Evolutionary conservation across 2,888 invertebrate genomes (phyloP).

Genomic region (Aleiodes testaceus): DNA sequence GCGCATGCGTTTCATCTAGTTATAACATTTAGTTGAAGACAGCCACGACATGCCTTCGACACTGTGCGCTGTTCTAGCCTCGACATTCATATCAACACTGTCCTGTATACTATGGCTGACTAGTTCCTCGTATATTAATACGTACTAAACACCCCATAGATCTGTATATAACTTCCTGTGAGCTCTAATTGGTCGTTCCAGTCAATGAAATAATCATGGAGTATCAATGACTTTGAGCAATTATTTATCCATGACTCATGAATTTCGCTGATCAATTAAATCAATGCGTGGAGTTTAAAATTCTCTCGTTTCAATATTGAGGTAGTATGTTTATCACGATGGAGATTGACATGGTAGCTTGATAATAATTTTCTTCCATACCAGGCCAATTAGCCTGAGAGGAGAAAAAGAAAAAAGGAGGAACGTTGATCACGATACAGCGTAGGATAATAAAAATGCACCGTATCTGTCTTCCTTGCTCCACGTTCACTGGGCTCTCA

Average conservation of each 20-base stretch:
- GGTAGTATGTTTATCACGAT: conserved; percentile 13
- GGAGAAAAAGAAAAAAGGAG: neutral
- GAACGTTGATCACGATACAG: conserved; percentile 5
- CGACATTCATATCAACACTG: conserved; percentile 44
- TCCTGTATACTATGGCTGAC: conserved; percentile 59
- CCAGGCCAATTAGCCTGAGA: conserved; percentile 40
- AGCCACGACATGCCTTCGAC: conserved; percentile 64
- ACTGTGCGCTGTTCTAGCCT: conserved; percentile 46
- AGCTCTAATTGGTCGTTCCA: conserved; percentile 57
- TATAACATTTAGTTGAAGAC: conserved; percentile 50
- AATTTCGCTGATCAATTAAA: neutral
- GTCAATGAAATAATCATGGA: conserved; percentile 2
- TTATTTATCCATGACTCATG: neutral
- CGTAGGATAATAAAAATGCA: conserved; percentile 10
- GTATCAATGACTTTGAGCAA: neutral
- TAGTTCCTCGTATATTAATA: conserved; percentile 64
- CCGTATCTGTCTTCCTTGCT: conserved; percentile 37
- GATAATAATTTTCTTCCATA: conserved; percentile 37
- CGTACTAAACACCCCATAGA: conserved; percentile 71
- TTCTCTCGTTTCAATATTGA: neutral
- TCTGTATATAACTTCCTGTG: conserved; percentile 54
- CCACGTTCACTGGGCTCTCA: conserved; percentile 10
- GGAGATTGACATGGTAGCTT: conserved; percentile 28
- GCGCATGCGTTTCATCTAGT: conserved; percentile 65
- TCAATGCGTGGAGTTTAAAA: neutral